Percentiles rank a stretch among this genome's conserved stretches.
phyloP scores from a whole-genome alignment of 1,140 invertebrate species.

The Sesamia nonagrioides region DNA sequence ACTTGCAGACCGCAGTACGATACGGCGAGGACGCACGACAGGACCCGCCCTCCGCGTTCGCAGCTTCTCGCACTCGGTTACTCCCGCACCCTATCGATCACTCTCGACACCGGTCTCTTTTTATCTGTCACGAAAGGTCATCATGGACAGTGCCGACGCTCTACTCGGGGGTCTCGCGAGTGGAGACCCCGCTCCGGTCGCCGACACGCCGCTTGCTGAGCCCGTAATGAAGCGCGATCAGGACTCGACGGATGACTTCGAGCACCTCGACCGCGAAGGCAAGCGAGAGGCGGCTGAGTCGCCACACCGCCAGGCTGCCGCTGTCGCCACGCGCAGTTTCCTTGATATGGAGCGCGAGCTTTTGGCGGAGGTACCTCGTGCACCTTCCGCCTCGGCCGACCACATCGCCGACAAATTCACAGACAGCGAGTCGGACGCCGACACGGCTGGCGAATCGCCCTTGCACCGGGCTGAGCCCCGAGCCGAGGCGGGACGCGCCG shows the following conservation, averaged over 20 bases:
- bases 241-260: conserved; percentile 91
- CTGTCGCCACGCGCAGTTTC: conserved; percentile 86
- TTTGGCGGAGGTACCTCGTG: conserved; percentile 73
- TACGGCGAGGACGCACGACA: conserved; percentile 73
- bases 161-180: conserved; percentile 74
- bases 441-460: conserved; percentile 76
- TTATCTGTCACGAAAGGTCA: conserved; percentile 52
- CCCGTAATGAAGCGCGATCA: conserved; percentile 88
- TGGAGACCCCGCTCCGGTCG: conserved; percentile 66
- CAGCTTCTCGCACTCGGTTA: conserved; percentile 60
- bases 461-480: conserved; percentile 70
- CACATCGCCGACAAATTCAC: conserved; percentile 86
- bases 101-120: conserved; percentile 43
- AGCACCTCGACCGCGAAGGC: conserved; percentile 89
- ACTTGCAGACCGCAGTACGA: conserved; percentile 67
- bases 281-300: conserved; percentile 72
- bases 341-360: conserved; percentile 86
- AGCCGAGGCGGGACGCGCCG: conserved; percentile 71
- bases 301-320: conserved; percentile 70
- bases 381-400: conserved; percentile 73
- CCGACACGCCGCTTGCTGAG: conserved; percentile 55
- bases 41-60: conserved; percentile 67
- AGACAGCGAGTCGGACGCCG: conserved; percentile 86
- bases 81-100: conserved; percentile 77
- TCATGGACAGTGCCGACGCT: conserved; percentile 76